These are phyloP conservation scores for Pelobates fuscus DNA, from an alignment of 2,113 vertebrate species.

Conservation along the genomic window DNA sequence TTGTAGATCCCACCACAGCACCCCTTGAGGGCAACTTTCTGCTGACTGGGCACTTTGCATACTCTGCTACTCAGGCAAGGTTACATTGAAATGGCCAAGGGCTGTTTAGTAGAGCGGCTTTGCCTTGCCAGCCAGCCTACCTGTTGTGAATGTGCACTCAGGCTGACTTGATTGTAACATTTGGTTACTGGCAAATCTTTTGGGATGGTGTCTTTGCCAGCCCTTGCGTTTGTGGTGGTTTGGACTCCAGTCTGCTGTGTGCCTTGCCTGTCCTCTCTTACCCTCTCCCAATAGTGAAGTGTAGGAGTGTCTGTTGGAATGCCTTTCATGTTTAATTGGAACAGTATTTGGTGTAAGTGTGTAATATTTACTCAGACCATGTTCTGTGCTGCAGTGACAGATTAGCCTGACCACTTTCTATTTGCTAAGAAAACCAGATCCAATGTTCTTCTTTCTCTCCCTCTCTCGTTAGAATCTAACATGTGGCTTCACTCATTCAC, in stretches of 20 bases:
- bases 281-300: slow-evolving; percentile 22
- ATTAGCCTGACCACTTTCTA: slow-evolving; percentile 67
- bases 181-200: slow-evolving; percentile 14
- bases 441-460: too few relatives aligned
- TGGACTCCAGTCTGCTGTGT: slow-evolving; percentile 4
- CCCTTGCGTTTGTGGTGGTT: not conserved
- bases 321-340: slow-evolving; percentile 57
- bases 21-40: too few relatives aligned
- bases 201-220: not conserved
- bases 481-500: slow-evolving; percentile 57
- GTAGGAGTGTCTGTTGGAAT: slow-evolving; percentile 50
- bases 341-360: slow-evolving; percentile 50
- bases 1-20: too few relatives aligned
- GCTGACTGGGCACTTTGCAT: too few relatives aligned
- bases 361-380: slow-evolving; percentile 55
- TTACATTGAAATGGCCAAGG: too few relatives aligned
- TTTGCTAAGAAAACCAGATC: slow-evolving; percentile 71
- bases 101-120: too few relatives aligned
- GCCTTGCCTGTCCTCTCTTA: slow-evolving; percentile 43
- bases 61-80: not conserved
- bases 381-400: slow-evolving; percentile 50
- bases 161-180: not conserved
- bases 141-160: slow-evolving; percentile 18
- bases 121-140: not conserved
- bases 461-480: too few relatives aligned